Percentiles rank a stretch among this genome's conserved stretches.
These are phyloP conservation scores for Pachyuromys duprasi DNA, from an alignment of 2,797 vertebrate genomes.

Conservation along the genomic window DNA sequence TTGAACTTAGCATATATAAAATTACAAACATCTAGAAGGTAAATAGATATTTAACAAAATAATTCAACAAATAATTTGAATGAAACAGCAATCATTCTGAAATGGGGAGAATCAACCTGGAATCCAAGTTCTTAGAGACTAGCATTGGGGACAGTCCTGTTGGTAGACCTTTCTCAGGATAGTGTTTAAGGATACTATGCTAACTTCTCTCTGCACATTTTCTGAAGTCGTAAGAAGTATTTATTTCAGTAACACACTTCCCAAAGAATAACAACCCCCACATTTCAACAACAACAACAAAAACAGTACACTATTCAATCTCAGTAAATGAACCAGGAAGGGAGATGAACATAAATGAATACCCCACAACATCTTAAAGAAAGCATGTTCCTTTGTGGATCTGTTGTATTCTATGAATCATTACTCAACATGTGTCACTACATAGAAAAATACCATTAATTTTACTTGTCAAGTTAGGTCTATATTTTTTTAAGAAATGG, in stretches of 20 bases:
- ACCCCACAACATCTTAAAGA: not conserved
- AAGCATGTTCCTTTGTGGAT: not conserved
- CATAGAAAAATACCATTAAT: constrained; percentile 1
- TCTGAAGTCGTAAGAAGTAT: not conserved
- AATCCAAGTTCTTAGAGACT: not conserved
- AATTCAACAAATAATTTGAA: not conserved
- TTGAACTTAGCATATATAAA: not conserved
- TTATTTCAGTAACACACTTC: not conserved
- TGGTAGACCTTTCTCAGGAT: not conserved
- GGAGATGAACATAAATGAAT: not conserved
- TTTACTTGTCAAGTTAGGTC: not conserved
- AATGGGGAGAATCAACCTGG: not conserved
- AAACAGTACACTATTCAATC: not conserved
- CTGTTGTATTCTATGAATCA: not conserved
- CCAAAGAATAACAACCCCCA: not conserved
- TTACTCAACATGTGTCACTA: not conserved
- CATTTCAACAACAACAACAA: not conserved
- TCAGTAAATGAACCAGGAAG: not conserved
- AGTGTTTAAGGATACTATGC: no score
- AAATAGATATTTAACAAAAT: not conserved
- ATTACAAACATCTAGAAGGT: not conserved
- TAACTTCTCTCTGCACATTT: not conserved
- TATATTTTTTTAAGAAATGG: not conserved
- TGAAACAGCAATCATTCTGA: not conserved
- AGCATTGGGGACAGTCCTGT: not conserved